These are phyloP conservation scores for Erythrolamprus reginae DNA, from an alignment of 2,113 vertebrate species.

Conservation along the genomic window DNA sequence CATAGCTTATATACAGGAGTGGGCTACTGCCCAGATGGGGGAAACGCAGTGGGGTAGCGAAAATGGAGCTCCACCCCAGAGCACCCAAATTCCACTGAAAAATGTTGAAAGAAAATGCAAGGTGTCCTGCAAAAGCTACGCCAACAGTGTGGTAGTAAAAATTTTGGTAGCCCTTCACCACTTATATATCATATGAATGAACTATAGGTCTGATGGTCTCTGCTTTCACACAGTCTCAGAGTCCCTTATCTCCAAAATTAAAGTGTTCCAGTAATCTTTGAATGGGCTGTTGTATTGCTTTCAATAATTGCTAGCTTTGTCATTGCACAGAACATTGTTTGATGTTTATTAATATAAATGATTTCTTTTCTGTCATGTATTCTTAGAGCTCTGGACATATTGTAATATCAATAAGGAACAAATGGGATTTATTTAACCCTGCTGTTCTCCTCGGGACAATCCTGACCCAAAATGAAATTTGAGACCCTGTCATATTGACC, in stretches of 20 bases:
- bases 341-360: background rate
- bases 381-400: background rate
- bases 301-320: background rate
- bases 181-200: background rate
- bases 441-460: too few species aligned
- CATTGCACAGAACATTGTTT: background rate
- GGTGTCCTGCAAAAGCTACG: too few species aligned
- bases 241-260: background rate
- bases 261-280: background rate
- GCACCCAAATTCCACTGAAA: too few species aligned
- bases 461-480: too few species aligned
- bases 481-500: too few species aligned
- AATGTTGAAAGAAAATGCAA: too few species aligned
- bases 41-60: too few species aligned
- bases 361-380: too few species aligned
- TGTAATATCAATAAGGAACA: background rate
- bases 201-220: background rate
- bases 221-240: background rate
- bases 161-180: too few species aligned
- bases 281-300: background rate
- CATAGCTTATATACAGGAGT: background rate
- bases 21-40: too few species aligned
- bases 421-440: background rate
- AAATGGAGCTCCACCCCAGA: too few species aligned
- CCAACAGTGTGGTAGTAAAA: too few species aligned